Evolutionary conservation across 2,888 invertebrate genomes (phyloP).

Genomic region (Lacanobia wlatinum): DNA sequence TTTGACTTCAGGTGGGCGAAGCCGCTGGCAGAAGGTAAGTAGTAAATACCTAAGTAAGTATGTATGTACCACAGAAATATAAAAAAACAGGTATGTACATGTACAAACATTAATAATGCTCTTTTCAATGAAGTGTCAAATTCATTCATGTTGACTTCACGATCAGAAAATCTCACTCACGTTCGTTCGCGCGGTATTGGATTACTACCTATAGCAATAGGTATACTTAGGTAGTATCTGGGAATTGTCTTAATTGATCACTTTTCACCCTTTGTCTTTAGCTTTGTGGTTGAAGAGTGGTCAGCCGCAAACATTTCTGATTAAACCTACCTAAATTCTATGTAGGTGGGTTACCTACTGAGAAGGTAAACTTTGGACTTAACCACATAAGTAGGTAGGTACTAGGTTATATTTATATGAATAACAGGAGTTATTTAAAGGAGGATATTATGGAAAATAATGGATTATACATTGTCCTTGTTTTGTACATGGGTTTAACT

Average conservation of each 20-base stretch:
- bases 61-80: too few relatives aligned
- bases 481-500: not conserved
- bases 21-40: too few relatives aligned
- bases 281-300: not conserved
- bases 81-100: too few relatives aligned
- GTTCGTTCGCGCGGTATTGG: not conserved
- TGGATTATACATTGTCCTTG: not conserved
- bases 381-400: not conserved
- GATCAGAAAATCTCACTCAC: not conserved
- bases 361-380: constrained; percentile 8
- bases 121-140: too few relatives aligned
- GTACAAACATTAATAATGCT: too few relatives aligned
- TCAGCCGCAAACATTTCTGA: not conserved
- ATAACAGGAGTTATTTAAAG: too few relatives aligned
- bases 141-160: too few relatives aligned
- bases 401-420: too few relatives aligned
- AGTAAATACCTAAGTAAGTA: too few relatives aligned
- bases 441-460: too few relatives aligned
- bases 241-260: not conserved
- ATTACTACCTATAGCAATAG: not conserved
- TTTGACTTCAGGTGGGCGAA: too few relatives aligned
- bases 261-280: not conserved
- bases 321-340: not conserved
- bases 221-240: not conserved
- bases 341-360: too few relatives aligned